These are phyloP conservation scores for Pseudochirops corinnae DNA, from an alignment of 2,797 vertebrate genomes.

Conservation along the genomic window DNA sequence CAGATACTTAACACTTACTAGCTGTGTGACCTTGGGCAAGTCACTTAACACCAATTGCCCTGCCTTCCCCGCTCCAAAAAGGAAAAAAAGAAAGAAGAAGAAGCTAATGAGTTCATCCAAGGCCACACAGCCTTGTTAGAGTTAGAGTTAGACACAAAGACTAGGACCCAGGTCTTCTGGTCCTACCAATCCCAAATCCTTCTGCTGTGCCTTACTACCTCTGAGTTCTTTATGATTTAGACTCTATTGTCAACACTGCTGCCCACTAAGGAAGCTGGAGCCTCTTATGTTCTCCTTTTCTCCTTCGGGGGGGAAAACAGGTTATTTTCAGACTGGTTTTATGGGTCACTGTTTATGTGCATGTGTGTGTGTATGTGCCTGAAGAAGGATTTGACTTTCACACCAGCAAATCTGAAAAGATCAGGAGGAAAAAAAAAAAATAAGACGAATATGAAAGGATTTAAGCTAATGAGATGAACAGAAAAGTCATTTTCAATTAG, in stretches of 20 bases:
- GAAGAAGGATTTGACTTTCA: slow-evolving; percentile 9
- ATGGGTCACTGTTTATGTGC: neutral
- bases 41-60: no score
- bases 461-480: neutral
- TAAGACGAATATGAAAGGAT: neutral
- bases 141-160: neutral
- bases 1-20: no score
- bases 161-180: neutral
- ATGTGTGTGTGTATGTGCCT: neutral
- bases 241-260: neutral
- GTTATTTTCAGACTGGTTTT: neutral
- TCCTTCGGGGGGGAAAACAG: neutral
- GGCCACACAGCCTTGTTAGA: neutral
- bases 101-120: no score
- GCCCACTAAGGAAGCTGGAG: neutral
- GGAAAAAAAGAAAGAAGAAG: no score
- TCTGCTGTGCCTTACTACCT: neutral
- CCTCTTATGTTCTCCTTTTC: neutral
- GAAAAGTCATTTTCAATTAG: neutral
- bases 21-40: no score
- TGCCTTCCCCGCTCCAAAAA: no score
- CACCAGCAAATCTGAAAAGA: neutral
- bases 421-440: neutral
- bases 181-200: neutral
- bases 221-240: neutral